A percentile compares a stretch with the other conserved stretches of the same genome.
Evolutionary conservation across 64 coral and sea anemone genomes (phyloP).

Genomic region (Catalaphyllia jardinei): DNA sequence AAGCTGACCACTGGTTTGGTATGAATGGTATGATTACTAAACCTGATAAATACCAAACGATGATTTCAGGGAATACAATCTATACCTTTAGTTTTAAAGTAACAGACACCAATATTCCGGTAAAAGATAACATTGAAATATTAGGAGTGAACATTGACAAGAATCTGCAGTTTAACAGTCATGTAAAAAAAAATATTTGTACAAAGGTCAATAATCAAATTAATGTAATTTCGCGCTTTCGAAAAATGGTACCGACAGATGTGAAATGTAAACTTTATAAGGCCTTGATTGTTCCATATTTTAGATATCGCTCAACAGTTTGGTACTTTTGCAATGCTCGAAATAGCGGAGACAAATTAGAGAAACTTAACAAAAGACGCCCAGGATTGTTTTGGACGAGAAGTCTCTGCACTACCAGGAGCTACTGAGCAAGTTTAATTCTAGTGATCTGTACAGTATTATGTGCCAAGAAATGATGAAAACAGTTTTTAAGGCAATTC

Average conservation of each 20-base stretch:
- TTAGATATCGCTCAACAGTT: conserved; percentile 25
- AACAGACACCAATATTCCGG: too few species aligned
- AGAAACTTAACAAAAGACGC: conserved; percentile 1
- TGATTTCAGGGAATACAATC: too few species aligned
- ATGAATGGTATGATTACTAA: too few species aligned
- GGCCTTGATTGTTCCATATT: conserved; percentile 32
- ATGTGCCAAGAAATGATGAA: too few species aligned
- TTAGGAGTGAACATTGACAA: too few species aligned
- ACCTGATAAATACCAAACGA: too few species aligned
- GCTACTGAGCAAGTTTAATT: not conserved
- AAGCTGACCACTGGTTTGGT: too few species aligned
- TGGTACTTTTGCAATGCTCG: conserved; percentile 31
- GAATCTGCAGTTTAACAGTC: not conserved
- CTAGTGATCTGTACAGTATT: not conserved
- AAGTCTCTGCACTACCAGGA: not conserved
- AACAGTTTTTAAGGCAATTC: too few species aligned
- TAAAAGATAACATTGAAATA: too few species aligned
- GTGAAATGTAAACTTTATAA: conserved; percentile 18
- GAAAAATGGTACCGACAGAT: not conserved
- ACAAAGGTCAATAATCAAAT: not conserved
- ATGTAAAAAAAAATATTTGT: too few species aligned
- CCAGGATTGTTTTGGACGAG: conserved; percentile 3
- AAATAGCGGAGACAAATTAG: conserved; percentile 48
- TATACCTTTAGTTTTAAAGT: too few species aligned
- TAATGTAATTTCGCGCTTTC: not conserved